A percentile compares a stretch with the other conserved stretches of the same genome.
These are phyloP conservation scores for Nineta flava DNA, from an alignment of 2,888 invertebrate species.

Conservation along the genomic window DNA sequence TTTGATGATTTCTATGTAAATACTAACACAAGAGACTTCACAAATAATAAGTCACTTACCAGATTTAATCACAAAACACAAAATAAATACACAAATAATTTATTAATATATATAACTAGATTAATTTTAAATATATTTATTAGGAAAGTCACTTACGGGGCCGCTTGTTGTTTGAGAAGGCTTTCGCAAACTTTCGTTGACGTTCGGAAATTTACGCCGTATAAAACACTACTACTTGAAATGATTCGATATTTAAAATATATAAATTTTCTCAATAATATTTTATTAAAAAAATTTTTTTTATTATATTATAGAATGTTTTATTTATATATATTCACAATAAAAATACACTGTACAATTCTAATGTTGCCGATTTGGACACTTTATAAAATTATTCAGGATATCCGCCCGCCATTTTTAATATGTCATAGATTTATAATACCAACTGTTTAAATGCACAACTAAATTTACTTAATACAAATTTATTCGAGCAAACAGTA, in stretches of 20 bases:
- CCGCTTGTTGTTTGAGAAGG: slow-evolving; percentile 8
- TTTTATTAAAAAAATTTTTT: background rate
- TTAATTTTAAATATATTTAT: slow-evolving; percentile 5
- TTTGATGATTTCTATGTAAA: background rate
- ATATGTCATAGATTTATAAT: slow-evolving; percentile 1
- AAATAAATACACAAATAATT: slow-evolving; percentile 5
- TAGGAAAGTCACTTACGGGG: slow-evolving; percentile 8
- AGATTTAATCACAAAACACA: slow-evolving; percentile 3
- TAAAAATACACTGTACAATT: too few relatives aligned
- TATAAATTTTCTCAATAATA: background rate
- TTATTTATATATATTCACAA: too few relatives aligned
- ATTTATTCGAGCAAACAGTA: too few relatives aligned
- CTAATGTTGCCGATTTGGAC: too few relatives aligned
- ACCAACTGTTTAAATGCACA: background rate
- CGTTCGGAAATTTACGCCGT: slow-evolving; percentile 5
- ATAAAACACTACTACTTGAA: too few relatives aligned
- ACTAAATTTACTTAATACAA: too few relatives aligned
- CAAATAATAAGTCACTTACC: slow-evolving; percentile 3
- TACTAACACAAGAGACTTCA: background rate
- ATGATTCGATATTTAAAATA: background rate
- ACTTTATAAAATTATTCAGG: background rate
- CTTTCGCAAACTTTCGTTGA: slow-evolving; percentile 7
- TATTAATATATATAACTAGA: background rate
- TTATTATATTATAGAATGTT: background rate
- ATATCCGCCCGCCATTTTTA: background rate